Conservation (phyloP, 2,888 invertebrate genomes). For the Drosophila lutescens region DNA sequence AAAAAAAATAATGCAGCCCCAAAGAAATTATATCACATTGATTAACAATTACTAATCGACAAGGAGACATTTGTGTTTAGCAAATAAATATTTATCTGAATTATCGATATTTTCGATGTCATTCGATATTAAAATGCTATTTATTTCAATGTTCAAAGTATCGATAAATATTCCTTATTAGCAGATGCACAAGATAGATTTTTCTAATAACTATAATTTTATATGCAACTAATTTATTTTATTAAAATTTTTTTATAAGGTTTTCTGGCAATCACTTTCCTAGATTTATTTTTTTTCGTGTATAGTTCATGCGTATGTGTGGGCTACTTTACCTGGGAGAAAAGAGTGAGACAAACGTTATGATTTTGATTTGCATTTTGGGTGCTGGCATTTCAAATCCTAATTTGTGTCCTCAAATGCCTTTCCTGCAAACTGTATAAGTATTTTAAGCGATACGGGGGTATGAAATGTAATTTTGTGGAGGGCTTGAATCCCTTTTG, state of each 20-base stretch:
- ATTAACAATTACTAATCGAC: too few species aligned
- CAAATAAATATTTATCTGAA: too few species aligned
- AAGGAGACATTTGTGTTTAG: too few species aligned
- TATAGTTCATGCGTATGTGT: neutral
- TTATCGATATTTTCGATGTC: too few species aligned
- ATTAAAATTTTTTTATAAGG: neutral
- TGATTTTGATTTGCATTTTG: conserved; percentile 19
- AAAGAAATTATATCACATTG: too few species aligned
- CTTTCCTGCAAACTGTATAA: neutral
- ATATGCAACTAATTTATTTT: neutral
- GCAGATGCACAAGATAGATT: too few species aligned
- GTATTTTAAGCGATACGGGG: neutral
- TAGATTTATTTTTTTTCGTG: neutral
- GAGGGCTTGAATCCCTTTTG: neutral
- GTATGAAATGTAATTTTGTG: neutral
- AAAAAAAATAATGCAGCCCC: neutral
- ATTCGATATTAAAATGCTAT: too few species aligned
- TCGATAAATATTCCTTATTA: too few species aligned
- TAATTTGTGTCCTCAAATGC: neutral
- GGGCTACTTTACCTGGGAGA: neutral
- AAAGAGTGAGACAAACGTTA: conserved; percentile 6
- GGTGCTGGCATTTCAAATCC: conserved; percentile 9
- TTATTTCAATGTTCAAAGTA: too few species aligned
- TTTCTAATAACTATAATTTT: too few species aligned
- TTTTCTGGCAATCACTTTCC: too few species aligned